Evolutionary conservation across 2,113 vertebrate species (phyloP).

Genomic region (Protomyctophum bolini): DNA sequence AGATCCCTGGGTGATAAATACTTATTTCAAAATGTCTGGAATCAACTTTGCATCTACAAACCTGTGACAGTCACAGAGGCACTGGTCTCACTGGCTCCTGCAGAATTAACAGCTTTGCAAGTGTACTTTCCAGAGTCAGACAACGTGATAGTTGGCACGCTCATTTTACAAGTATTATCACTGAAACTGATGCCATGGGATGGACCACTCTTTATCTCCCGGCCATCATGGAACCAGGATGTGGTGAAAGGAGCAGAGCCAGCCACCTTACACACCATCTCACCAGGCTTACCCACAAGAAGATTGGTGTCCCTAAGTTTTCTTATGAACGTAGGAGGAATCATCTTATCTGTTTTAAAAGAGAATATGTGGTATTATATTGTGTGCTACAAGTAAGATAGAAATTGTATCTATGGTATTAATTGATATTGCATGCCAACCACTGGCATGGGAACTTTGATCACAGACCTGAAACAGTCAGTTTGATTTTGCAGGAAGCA

Average conservation of each 20-base stretch:
- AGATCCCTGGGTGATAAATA: conserved; percentile 6
- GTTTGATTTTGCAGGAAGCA: conserved; percentile 84
- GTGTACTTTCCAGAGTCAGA: conserved; percentile 88
- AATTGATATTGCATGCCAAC: conserved; percentile 15
- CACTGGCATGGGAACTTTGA: not conserved
- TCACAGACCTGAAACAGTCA: conserved; percentile 92
- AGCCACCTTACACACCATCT: conserved; percentile 90
- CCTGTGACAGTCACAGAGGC: conserved; percentile 91
- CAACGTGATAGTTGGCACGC: conserved; percentile 78
- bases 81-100: conserved; percentile 87
- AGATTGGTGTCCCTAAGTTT: conserved; percentile 87
- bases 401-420: not conserved
- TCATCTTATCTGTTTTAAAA: conserved; percentile 86
- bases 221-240: conserved; percentile 89
- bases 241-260: conserved; percentile 90
- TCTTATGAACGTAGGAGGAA: conserved; percentile 91
- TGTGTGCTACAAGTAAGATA: not conserved
- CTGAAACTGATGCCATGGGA: conserved; percentile 83
- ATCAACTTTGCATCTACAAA: conserved; percentile 73
- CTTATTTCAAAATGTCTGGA: not conserved
- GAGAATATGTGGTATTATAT: conserved; percentile 17
- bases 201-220: conserved; percentile 85
- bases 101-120: conserved; percentile 86
- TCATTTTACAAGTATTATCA: conserved; percentile 88
- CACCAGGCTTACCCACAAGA: conserved; percentile 79